Evolutionary conservation across 2,113 vertebrate genomes (phyloP), one percentile per base, ranked within the genome.

Genomic region (Oceanites oceanicus): DNA sequence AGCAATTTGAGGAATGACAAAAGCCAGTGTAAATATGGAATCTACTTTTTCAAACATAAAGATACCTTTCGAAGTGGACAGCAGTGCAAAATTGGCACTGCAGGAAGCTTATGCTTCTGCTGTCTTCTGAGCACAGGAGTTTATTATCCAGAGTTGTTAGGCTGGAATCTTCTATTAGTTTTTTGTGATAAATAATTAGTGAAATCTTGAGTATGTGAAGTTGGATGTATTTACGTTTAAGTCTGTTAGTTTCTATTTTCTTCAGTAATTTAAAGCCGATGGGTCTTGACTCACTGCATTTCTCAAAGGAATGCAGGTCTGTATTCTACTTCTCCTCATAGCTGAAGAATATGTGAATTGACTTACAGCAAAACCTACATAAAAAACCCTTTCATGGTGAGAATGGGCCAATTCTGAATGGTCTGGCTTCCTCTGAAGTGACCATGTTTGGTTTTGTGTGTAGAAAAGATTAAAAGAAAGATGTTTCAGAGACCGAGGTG

Each of bases 391-490:
- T 93, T 92, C 47, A 40, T 80, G 23, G 40, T 86, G 63, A 75
- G 88, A 92, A 67, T 0, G 3, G 65, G 38, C 52, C 79, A 86
- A 68, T 45, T 91, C 68, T 92, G 59, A 90, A 71, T 62, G 36
- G 52, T 80, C 34, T 74, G 59, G 7, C 55, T 80, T 30, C 65
- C 92, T 92, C 32, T 88, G 65, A 97, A 94, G 61, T 80, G 72
- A 53, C 68, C 50, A 56, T 75, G 34, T 80, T 92, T 94, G 61
- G 82, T 63, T 86, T 81, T 91, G 25, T 87, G 65, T 61, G 30
- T 59, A 61, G 76, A 55, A 81, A 93, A 92, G 82, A 93, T 96
- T 44, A 94, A 91, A 96, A 77, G 90, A 74, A 78, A 86, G 34
- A 34, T 45, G 5, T 81, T 94, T 94, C 83, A 89, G 73, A 66